Evolutionary conservation across 1,140 invertebrate genomes (phyloP), one percentile per base, ranked within the genome.

Genomic region (Sitobion miscanthi): DNA sequence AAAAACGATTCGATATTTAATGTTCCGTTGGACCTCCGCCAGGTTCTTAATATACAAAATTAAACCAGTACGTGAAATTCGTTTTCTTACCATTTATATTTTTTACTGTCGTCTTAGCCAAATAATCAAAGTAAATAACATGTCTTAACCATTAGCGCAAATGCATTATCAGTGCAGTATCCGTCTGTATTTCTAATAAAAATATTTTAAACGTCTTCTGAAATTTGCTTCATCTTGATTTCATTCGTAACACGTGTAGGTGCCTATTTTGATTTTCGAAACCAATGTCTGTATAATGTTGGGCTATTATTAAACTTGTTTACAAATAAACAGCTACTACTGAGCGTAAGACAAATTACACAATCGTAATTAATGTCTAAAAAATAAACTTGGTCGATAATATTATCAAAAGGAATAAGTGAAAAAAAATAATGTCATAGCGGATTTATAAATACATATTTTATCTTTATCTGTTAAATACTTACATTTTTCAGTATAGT

Each of bases 21-120:
- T 83, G 91, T 92, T 52, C 30, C 23, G 47, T 57, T 93, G 91
- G 77, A 86, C 1, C 8, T 14, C 9, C 2, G 82, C 91, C 91
- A 93, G 38, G 23, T 14, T 93, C 38, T 93, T 85, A 85, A 57
- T 86, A 85, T 85, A 93, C 82, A 45, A 93, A 93, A 93, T 54
- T 85, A 93, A 93, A 62, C 49, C 25, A 38, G 20, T 54, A 57
- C 49, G 35, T n/a, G 17, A 57, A 90, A 90, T 90, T 69, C 89
- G 57, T 45, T 90, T 90, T 69, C 23, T 30, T 45, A 69, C 38
- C 23, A 25, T 90, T 45, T 45, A 20, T 62, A 45, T 69, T 14
- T 17, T 57, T 54, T 54, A 49, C 54, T 38, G 54, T 62, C 54
- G 57, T 90, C 38, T 90, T 30, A 57, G 89, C 54, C 89, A 90